These are phyloP conservation scores for Leptinotarsa rubiginosa DNA, from an alignment of 2,888 invertebrate genomes.

Conservation along the genomic window DNA sequence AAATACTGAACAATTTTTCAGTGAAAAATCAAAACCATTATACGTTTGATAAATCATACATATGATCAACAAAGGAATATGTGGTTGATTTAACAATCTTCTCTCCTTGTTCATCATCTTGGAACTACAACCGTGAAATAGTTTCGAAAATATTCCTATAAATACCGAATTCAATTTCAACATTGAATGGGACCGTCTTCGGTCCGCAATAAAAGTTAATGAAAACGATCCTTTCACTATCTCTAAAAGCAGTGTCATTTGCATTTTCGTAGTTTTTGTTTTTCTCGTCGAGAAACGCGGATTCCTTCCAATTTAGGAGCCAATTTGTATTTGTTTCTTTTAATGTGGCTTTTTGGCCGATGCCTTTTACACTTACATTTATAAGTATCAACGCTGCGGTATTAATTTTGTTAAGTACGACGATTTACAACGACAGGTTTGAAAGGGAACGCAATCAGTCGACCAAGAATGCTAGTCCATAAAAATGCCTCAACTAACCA, in stretches of 20 bases:
- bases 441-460: constrained; percentile 48
- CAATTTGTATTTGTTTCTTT: constrained; percentile 46
- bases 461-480: constrained; percentile 57
- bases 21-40: no score
- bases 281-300: constrained; percentile 8
- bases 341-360: constrained; percentile 45
- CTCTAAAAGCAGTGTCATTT: constrained; percentile 19
- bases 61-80: no score
- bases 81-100: no score
- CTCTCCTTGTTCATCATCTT: no score
- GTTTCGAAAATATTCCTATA: neutral
- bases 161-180: constrained; percentile 5
- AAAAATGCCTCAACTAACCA: constrained; percentile 60
- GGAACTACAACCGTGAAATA: no score
- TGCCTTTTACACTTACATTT: constrained; percentile 45
- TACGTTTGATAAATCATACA: no score
- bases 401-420: constrained; percentile 57
- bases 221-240: constrained; percentile 17
- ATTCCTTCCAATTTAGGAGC: constrained; percentile 39
- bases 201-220: constrained; percentile 28
- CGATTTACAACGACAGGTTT: constrained; percentile 55
- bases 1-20: no score
- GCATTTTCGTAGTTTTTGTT: constrained; percentile 17
- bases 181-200: neutral
- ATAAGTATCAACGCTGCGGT: constrained; percentile 46